Evolutionary conservation across 2,113 vertebrate species (phyloP).

Genomic region (Petrocephalus zakoni): DNA sequence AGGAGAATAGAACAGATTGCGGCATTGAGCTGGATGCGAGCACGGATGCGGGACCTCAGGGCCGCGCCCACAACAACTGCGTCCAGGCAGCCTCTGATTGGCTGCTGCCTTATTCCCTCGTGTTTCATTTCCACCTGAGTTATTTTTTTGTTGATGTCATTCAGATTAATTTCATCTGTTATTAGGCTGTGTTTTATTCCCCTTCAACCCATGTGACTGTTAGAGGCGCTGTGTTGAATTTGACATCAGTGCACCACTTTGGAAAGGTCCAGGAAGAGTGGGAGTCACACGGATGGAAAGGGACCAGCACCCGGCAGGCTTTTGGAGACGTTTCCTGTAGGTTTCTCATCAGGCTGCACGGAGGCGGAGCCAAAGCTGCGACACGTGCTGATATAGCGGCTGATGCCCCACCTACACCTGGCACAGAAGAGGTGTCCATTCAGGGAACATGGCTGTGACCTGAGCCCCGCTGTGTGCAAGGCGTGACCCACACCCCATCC

Average conservation of each 20-base stretch:
- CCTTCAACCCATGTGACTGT: constrained; percentile 9
- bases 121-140: constrained; percentile 19
- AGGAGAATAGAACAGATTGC: constrained; percentile 22
- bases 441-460: not conserved
- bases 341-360: not conserved
- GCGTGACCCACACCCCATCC: not conserved
- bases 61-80: not conserved
- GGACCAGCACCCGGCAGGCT: not conserved
- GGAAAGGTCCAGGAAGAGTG: not conserved
- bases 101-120: not conserved
- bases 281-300: not conserved
- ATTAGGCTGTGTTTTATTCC: constrained; percentile 13
- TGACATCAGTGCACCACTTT: not conserved
- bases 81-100: constrained; percentile 12
- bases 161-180: constrained; percentile 22
- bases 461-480: not conserved
- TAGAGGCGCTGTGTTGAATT: not conserved
- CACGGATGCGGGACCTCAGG: not conserved
- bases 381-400: not conserved
- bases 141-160: constrained; percentile 1
- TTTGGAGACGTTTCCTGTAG: constrained; percentile 14
- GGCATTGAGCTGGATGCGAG: constrained; percentile 20
- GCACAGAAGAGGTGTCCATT: not conserved
- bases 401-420: not conserved
- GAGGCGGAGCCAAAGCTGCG: not conserved